Conservation (phyloP, 1,140 invertebrate species). For the Belonocnema kinseyi region DNA sequence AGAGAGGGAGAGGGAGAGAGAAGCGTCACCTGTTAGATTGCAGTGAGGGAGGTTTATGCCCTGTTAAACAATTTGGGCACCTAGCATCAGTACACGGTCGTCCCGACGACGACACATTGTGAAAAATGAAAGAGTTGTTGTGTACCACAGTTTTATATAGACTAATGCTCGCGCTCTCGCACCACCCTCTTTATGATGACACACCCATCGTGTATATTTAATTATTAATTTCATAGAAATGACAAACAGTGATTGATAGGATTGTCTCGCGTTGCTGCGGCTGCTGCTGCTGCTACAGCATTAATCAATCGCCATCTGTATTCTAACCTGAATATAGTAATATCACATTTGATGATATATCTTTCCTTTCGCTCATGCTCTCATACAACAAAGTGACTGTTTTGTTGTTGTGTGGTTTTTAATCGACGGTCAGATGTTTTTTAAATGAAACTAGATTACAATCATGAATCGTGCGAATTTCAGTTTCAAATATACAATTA, state of each 20-base stretch:
- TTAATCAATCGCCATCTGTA: slow-evolving; percentile 27
- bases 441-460: neutral
- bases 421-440: neutral
- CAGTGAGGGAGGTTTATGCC: slow-evolving; percentile 65
- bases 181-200: slow-evolving; percentile 29
- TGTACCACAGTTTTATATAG: slow-evolving; percentile 48
- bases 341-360: neutral
- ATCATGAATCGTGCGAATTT: neutral
- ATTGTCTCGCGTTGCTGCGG: neutral
- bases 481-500: neutral
- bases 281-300: too few relatives aligned
- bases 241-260: slow-evolving; percentile 17
- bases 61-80: slow-evolving; percentile 64
- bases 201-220: slow-evolving; percentile 4
- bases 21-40: slow-evolving; percentile 69
- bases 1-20: neutral
- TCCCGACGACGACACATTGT: slow-evolving; percentile 37
- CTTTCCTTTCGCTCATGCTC: neutral
- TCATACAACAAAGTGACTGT: neutral
- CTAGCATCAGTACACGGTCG: slow-evolving; percentile 59
- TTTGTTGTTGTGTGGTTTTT: too few relatives aligned
- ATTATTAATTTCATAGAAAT: slow-evolving; percentile 31
- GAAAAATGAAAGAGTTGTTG: slow-evolving; percentile 43
- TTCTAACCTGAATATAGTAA: neutral
- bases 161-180: slow-evolving; percentile 35